phyloP scores from a whole-genome alignment of 2,797 vertebrate species.

The Nannoperca obscura region DNA sequence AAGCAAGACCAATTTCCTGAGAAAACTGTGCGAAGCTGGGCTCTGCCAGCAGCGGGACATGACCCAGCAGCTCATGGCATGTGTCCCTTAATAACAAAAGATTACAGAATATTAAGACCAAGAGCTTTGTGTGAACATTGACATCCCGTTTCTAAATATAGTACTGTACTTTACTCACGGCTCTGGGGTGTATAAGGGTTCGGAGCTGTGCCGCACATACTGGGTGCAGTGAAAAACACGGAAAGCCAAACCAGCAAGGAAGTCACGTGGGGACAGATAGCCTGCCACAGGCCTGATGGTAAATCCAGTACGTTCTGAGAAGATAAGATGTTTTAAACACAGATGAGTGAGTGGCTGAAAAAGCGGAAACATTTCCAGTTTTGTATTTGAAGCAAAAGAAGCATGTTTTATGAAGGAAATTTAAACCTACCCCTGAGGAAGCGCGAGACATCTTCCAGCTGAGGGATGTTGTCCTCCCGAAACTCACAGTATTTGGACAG shows the following conservation, averaged over 20 bases:
- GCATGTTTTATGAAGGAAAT: neutral
- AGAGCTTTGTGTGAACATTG: neutral
- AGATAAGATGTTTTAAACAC: slow-evolving; percentile 25
- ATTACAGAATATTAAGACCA: slow-evolving; percentile 17
- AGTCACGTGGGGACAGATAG: slow-evolving; percentile 96
- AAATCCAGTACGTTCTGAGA: slow-evolving; percentile 94
- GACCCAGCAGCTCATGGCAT: slow-evolving; percentile 95
- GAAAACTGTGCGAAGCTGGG: slow-evolving; percentile 97
- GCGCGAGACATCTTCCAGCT: slow-evolving; percentile 95
- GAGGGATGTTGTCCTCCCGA: slow-evolving; percentile 96
- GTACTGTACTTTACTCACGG: slow-evolving; percentile 86
- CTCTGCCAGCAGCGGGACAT: slow-evolving; percentile 94
- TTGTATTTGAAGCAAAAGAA: neutral
- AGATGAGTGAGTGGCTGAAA: neutral
- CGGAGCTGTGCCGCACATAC: slow-evolving; percentile 96
- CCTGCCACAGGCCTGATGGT: slow-evolving; percentile 97
- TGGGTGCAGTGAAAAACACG: slow-evolving; percentile 99
- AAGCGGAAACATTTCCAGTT: neutral
- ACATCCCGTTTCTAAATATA: neutral
- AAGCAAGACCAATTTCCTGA: slow-evolving; percentile 95
- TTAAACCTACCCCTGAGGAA: slow-evolving; percentile 91
- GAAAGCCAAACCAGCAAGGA: slow-evolving; percentile 97
- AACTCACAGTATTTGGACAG: slow-evolving; percentile 94
- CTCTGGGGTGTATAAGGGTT: slow-evolving; percentile 97
- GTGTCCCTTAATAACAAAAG: slow-evolving; percentile 88